A percentile compares a stretch with the other conserved stretches of the same genome.
Conservation (phyloP, 2,797 vertebrate genomes). For the Coilia nasus region DNA sequence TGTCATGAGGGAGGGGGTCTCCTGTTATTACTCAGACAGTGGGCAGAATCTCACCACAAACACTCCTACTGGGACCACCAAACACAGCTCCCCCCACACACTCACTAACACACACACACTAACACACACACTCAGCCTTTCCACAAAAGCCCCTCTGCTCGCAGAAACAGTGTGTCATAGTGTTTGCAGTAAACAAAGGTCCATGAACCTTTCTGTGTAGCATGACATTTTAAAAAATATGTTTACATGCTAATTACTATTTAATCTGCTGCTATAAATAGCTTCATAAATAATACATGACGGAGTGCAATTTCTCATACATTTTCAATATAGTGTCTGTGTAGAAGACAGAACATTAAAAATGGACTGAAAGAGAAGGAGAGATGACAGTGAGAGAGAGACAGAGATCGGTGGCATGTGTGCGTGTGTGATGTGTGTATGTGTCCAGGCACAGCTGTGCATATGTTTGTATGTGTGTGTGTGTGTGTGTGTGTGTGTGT, state of each 20-base stretch:
- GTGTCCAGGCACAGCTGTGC: too few species aligned
- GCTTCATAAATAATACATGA: neutral
- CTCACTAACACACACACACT: neutral
- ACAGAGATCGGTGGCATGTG: neutral
- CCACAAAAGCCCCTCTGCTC: neutral
- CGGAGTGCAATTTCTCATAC: neutral
- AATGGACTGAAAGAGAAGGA: conserved; percentile 15
- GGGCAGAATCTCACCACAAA: too few species aligned
- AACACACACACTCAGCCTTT: conserved; percentile 27
- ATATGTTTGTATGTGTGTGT: too few species aligned
- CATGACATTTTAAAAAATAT: neutral
- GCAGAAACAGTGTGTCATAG: conserved; percentile 25
- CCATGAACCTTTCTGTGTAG: neutral
- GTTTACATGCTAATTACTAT: neutral
- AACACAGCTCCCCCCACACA: neutral
- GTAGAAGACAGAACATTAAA: neutral
- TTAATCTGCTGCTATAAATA: neutral
- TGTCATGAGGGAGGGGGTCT: too few species aligned
- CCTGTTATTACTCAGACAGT: too few species aligned
- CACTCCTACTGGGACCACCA: neutral
- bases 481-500: neutral
- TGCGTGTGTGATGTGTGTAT: too few species aligned
- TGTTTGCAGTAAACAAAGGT: neutral
- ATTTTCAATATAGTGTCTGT: neutral
- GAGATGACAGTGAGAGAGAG: too few species aligned